Conservation (phyloP, 2,797 vertebrate genomes). For the Rousettus madagascariensis region DNA sequence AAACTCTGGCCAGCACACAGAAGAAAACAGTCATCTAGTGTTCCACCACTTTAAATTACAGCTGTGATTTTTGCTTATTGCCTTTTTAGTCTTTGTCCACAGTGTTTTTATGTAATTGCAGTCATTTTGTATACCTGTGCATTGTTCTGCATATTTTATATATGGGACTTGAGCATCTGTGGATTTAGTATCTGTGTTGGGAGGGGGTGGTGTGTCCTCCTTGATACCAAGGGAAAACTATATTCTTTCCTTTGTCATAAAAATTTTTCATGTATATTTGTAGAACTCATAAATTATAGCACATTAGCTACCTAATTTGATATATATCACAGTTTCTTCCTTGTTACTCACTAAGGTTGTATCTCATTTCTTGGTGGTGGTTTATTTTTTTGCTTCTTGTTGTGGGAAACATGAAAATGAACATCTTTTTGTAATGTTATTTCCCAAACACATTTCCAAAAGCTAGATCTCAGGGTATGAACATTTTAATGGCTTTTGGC, state of each 20-base stretch:
- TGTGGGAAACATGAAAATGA: background rate
- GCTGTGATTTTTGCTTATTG: background rate
- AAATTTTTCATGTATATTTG: background rate
- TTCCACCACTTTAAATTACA: background rate
- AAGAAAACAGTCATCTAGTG: background rate
- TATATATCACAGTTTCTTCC: background rate
- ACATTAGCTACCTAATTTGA: background rate
- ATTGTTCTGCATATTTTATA: background rate
- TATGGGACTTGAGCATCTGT: background rate
- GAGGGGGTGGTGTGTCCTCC: background rate
- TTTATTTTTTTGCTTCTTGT: background rate
- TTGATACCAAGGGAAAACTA: background rate
- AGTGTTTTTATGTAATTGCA: background rate
- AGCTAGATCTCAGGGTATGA: background rate
- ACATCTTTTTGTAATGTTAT: conserved; percentile 35
- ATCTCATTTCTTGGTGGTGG: background rate
- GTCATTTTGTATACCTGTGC: background rate
- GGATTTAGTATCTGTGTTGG: background rate
- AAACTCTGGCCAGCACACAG: background rate
- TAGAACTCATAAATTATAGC: background rate
- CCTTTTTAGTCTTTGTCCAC: background rate
- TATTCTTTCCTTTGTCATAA: background rate
- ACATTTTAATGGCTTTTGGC: conserved; percentile 23
- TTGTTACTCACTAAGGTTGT: conserved; percentile 19
- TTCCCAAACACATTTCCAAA: conserved; percentile 47